Evolutionary conservation across 1,140 invertebrate genomes (phyloP).

Genomic region (Zaprionus davidi): DNA sequence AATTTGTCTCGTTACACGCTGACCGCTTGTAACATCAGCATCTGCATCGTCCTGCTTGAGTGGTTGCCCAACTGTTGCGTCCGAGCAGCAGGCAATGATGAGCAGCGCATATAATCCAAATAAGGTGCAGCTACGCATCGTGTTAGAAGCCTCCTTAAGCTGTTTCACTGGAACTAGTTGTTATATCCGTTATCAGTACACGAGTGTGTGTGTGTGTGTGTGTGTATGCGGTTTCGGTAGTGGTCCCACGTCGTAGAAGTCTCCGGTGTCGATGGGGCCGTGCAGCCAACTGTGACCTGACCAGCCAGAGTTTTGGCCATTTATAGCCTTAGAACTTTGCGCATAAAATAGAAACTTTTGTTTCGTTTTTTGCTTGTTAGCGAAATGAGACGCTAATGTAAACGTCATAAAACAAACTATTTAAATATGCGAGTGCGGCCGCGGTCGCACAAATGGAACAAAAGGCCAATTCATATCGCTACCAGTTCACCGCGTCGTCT

Average conservation of each 20-base stretch:
- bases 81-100: conserved; percentile 52
- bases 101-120: conserved; percentile 76
- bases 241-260: conserved; percentile 1
- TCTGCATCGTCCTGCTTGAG: conserved; percentile 45
- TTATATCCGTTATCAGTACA: neutral
- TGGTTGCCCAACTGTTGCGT: conserved; percentile 71
- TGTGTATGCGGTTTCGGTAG: conserved; percentile 27
- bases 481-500: conserved; percentile 14
- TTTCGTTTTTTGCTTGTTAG: conserved; percentile 69
- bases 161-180: conserved; percentile 30
- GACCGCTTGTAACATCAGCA: neutral
- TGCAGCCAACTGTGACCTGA: conserved; percentile 69
- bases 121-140: conserved; percentile 69
- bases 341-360: conserved; percentile 81
- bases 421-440: conserved; percentile 66
- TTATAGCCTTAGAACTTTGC: conserved; percentile 77
- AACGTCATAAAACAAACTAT: conserved; percentile 81
- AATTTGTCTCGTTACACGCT: conserved; percentile 56
- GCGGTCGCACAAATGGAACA: conserved; percentile 51
- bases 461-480: conserved; percentile 73
- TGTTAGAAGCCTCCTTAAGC: conserved; percentile 52
- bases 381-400: conserved; percentile 81
- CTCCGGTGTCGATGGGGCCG: conserved; percentile 17
- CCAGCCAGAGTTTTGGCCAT: conserved; percentile 55
- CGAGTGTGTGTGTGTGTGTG: conserved; percentile 12